Conservation (phyloP, 2,113 vertebrate species). For the Sphyrna mokarran region DNA sequence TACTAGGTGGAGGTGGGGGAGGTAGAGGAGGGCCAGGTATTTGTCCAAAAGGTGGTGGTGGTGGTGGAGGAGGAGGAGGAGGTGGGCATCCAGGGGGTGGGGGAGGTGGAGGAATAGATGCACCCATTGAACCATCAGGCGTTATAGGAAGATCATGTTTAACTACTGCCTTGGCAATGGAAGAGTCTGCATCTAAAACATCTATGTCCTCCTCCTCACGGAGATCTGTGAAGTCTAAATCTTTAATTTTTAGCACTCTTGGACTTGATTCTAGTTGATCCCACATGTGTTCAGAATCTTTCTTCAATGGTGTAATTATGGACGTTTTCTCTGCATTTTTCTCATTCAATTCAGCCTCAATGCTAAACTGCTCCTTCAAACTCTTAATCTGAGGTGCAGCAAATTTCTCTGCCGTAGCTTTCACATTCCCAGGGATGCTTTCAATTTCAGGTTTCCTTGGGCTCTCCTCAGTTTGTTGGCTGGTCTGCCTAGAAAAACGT, state of each 20-base stretch:
- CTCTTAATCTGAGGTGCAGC: conserved; percentile 46
- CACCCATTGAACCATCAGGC: conserved; percentile 39
- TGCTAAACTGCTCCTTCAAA: conserved; percentile 58
- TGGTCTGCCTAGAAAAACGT: conserved; percentile 45
- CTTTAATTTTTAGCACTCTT: conserved; percentile 72
- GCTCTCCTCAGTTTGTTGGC: conserved; percentile 42
- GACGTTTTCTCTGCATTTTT: conserved; percentile 59
- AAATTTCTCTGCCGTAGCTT: conserved; percentile 49
- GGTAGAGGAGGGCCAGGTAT: background rate
- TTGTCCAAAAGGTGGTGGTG: background rate
- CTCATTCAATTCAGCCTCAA: conserved; percentile 62
- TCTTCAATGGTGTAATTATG: conserved; percentile 55
- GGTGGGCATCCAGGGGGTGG: conserved; percentile 41
- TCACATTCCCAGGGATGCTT: conserved; percentile 51
- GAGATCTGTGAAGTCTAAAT: conserved; percentile 92
- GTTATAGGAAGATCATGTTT: background rate
- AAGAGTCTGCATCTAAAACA: conserved; percentile 60
- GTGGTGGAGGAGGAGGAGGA: conserved; percentile 40
- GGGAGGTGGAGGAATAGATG: conserved; percentile 38
- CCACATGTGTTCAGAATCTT: conserved; percentile 56
- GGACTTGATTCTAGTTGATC: conserved; percentile 56
- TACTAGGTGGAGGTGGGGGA: conserved; percentile 34
- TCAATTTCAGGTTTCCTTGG: conserved; percentile 52
- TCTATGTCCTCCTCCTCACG: conserved; percentile 86
- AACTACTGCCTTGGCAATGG: conserved; percentile 43